A percentile compares a stretch with the other conserved stretches of the same genome.
Evolutionary conservation across 2,888 invertebrate species (phyloP).

Genomic region (Diarsia dahlii): DNA sequence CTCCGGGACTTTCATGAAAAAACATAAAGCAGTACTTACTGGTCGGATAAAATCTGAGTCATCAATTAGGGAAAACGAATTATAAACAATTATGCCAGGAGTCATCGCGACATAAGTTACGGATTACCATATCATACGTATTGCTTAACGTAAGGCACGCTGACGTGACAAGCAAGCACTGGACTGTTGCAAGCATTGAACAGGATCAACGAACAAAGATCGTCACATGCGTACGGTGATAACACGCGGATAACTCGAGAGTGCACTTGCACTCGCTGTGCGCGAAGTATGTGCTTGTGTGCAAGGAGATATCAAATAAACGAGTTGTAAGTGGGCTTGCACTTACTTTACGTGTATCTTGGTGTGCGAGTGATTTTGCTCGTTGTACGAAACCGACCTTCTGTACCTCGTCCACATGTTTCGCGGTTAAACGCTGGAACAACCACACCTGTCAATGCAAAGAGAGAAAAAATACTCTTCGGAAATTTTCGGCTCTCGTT

Average conservation of each 20-base stretch:
- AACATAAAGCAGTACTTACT: too few species aligned
- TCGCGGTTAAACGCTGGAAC: constrained; percentile 30
- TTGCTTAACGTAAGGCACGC: not conserved
- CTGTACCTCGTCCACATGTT: not conserved
- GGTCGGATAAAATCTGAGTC: too few species aligned
- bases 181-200: not conserved
- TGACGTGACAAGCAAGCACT: not conserved
- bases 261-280: too few species aligned
- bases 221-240: too few species aligned
- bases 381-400: not conserved
- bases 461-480: constrained; percentile 35
- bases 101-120: not conserved
- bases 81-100: not conserved
- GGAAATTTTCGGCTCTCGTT: constrained; percentile 4
- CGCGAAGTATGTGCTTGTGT: too few species aligned
- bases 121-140: not conserved
- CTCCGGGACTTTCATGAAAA: too few species aligned
- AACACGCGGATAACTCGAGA: too few species aligned
- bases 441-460: constrained; percentile 53
- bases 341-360: too few species aligned
- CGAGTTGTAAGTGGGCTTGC: not conserved
- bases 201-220: not conserved
- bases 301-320: too few species aligned
- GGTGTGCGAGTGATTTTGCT: not conserved
- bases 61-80: too few species aligned